phyloP scores from a whole-genome alignment of 2,888 invertebrate genomes.

The Mechanitis mazaeus region DNA sequence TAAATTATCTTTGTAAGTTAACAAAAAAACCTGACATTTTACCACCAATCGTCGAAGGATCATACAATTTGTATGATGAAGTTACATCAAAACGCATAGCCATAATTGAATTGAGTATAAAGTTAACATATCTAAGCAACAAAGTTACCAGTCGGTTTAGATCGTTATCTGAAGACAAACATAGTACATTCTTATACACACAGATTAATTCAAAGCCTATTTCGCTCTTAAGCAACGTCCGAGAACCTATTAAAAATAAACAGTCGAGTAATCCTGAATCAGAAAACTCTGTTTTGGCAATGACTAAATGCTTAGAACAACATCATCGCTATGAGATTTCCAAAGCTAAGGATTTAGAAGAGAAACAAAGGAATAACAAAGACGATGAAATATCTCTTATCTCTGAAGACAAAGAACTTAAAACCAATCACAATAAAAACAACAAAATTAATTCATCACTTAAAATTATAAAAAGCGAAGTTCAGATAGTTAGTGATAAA shows the following conservation, averaged over 20 bases:
- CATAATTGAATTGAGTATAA: conserved; percentile 45
- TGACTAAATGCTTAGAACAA: neutral
- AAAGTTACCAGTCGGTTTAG: conserved; percentile 30
- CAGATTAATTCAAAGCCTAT: conserved; percentile 4
- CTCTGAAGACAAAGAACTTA: neutral
- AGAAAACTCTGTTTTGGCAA: neutral
- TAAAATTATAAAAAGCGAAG: conserved; percentile 40
- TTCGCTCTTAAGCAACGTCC: conserved; percentile 5
- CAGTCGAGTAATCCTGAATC: neutral
- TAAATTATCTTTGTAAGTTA: conserved; percentile 45
- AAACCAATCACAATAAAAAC: neutral
- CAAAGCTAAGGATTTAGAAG: neutral
- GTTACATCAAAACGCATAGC: conserved; percentile 50
- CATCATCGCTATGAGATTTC: neutral
- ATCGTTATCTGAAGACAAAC: conserved; percentile 8
- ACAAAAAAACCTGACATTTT: conserved; percentile 26
- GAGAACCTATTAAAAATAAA: neutral
- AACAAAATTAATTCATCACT: conserved; percentile 11
- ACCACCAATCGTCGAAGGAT: conserved; percentile 36
- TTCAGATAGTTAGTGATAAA: conserved; percentile 30
- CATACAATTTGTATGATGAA: conserved; percentile 51
- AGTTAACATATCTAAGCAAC: conserved; percentile 43
- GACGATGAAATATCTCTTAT: neutral
- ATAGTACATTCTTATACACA: conserved; percentile 9
- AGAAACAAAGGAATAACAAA: conserved; percentile 6